phyloP scores from a whole-genome alignment of 2,888 invertebrate species.

The Helicoverpa assulta region DNA sequence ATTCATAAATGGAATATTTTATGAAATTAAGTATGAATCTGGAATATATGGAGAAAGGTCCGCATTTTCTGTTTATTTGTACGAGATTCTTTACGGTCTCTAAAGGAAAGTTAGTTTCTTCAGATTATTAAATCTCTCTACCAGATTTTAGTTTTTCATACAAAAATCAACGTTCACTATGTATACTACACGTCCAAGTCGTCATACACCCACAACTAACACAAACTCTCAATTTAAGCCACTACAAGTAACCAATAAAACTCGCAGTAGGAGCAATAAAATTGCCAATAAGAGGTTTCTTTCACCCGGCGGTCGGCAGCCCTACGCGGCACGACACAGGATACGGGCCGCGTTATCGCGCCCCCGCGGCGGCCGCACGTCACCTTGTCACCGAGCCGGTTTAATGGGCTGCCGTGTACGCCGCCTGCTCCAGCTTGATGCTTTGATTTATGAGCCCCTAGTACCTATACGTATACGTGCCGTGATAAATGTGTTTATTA shows the following conservation, averaged over 20 bases:
- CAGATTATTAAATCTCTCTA: neutral
- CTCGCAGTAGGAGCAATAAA: slow-evolving; percentile 31
- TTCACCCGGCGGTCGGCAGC: slow-evolving; percentile 42
- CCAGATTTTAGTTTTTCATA: neutral
- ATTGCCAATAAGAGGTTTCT: slow-evolving; percentile 43
- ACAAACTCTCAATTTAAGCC: slow-evolving; percentile 15
- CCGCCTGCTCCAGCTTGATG: slow-evolving; percentile 76
- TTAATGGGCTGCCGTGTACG: slow-evolving; percentile 86
- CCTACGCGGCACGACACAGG: slow-evolving; percentile 74
- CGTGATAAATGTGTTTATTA: slow-evolving; percentile 64
- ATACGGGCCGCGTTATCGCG: slow-evolving; percentile 85
- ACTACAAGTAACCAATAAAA: slow-evolving; percentile 30
- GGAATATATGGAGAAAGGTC: slow-evolving; percentile 23
- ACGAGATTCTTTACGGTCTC: neutral
- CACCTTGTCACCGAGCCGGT: slow-evolving; percentile 89
- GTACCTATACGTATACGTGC: slow-evolving; percentile 55
- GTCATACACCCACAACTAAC: neutral
- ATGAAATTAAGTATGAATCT: slow-evolving; percentile 31
- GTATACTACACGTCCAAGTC: neutral
- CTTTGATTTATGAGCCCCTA: slow-evolving; percentile 73
- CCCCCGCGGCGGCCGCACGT: slow-evolving; percentile 82
- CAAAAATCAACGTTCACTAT: neutral
- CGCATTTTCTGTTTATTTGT: slow-evolving; percentile 12
- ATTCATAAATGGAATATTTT: slow-evolving; percentile 35
- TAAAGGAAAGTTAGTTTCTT: neutral